phyloP scores from a whole-genome alignment of 2,888 invertebrate species.

The Anthrax anthrax region DNA sequence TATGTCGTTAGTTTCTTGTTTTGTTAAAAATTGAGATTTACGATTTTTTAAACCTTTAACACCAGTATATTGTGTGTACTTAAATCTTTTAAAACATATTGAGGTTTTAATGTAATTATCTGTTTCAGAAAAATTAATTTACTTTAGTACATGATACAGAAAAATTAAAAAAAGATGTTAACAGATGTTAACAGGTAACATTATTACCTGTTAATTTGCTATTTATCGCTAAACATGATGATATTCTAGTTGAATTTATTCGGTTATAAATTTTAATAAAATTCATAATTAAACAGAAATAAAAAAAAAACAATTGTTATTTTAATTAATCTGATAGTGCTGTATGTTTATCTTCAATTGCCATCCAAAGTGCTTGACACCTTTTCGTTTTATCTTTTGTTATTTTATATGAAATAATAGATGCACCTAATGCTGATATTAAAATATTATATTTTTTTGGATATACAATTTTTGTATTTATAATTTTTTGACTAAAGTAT shows the following conservation, averaged over 20 bases:
- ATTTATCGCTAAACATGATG: no score
- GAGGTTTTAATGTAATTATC: no score
- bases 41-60: slow-evolving; percentile 28
- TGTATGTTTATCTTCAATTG: slow-evolving; percentile 33
- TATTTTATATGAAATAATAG: slow-evolving; percentile 28
- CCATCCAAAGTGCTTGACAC: slow-evolving; percentile 38
- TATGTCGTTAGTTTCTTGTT: slow-evolving; percentile 5
- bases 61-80: slow-evolving; percentile 27
- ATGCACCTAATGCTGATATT: slow-evolving; percentile 26
- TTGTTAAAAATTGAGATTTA: slow-evolving; percentile 21
- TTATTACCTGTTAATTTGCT: no score
- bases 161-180: no score
- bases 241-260: neutral
- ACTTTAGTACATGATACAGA: no score
- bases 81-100: no score
- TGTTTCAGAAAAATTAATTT: no score
- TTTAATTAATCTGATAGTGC: slow-evolving; percentile 31
- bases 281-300: no score
- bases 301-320: no score
- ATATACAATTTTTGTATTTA: slow-evolving; percentile 28
- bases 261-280: slow-evolving; percentile 3
- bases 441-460: slow-evolving; percentile 28
- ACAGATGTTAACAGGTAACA: no score
- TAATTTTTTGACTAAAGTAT: slow-evolving; percentile 32
- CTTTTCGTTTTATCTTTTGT: slow-evolving; percentile 30